Base-by-base conservation (phyloP, 2,113 vertebrate species). In the Sciurus niger region DNA sequence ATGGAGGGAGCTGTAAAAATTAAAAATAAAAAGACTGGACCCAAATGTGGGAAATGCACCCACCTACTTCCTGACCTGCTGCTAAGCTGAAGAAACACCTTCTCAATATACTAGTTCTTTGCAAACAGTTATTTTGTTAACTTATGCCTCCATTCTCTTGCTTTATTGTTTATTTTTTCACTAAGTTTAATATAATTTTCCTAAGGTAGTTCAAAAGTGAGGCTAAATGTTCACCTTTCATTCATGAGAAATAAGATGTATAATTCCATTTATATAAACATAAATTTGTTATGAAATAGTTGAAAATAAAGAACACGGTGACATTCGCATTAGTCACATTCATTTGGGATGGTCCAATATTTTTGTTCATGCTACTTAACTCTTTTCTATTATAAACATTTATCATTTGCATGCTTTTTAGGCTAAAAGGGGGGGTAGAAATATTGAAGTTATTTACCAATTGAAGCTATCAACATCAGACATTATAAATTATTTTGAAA, bases 211-310 rank as follows among this genome's bases (percentile, higher is more conserved):
- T 82, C 43, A 70, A 91, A 90, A 86, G 37, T 84, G 37, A 95
- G 17, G 22, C 46, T 86, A 72, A 97, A 84, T 37, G 37, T 20
- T 90, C 28, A 77, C 37, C 25, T 73, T 96, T 28, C 40, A 63
- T 13, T 37, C 30, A 24, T 65, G 83, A 93, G 53, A 77, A 9
- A 86, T 24, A 80, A 89, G 16, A 34, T 37, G 4, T 22, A 46
- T 53, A 82, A 83, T 74, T 37, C n/a, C 48, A 89, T 32, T 46
- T 74, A 25, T 68, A 7, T 28, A 70, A 48, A 85, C n/a, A 85
- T 40, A 92, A 95, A 92, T 73, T 88, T 67, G 4, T 79, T n/a
- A 90, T 32, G 46, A 96, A 92, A 93, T 63, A 82, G 12, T 32
- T 88, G 85, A 43, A 84, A 93, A 85, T 30, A 70, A 87, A 88